Base-by-base conservation (phyloP, 2,113 vertebrate genomes). In the Solenodon paradoxus region DNA sequence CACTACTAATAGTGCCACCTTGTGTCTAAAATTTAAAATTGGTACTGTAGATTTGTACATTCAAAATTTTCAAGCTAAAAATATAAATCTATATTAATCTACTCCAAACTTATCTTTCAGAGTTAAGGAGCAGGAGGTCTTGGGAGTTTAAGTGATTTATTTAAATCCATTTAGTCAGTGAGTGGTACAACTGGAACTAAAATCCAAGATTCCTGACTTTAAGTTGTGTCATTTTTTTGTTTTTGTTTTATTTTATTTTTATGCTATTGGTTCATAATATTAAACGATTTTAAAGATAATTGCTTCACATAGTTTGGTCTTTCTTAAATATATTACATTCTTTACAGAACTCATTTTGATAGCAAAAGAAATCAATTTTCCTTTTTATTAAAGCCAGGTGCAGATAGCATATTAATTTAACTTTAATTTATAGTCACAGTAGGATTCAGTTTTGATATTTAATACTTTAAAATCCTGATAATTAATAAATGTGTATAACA, bases 1-100 rank as follows among this genome's bases (percentile, higher is more conserved):
- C 63, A 85, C 94, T 98, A 96, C 92, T 98, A 96, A 98, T 94
- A 96, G 97, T 98, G 98, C 98, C 98, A 98, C 93, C 98, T 98
- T 98, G 98, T 98, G 98, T 96, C 95, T 92, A 55, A 97, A 95
- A 85, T 72, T 66, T 40, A 95, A 95, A 97, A 98, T 55, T 77
- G 42, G 90, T 64, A 69, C 2, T 19, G 7, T 42, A 53, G 61
- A 9, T 72, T 45, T 72, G 40, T 24, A 15, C 8, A 42, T 40
- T 84, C 35, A 88, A 24, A 63, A 45, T 61, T 9, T 61, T 87
- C 15, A 80, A 88, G n/a, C 13, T 86, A 75, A 83, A 77, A 66
- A 47, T 20, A 74, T 24, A 9, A 9, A 69, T 8, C 72, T 51
- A 53, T 68, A 79, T 91, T 49, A 64, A 84, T 63, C 8, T 89